Base-by-base conservation (phyloP, 2,113 vertebrate species). In the Elanus axillaris region DNA sequence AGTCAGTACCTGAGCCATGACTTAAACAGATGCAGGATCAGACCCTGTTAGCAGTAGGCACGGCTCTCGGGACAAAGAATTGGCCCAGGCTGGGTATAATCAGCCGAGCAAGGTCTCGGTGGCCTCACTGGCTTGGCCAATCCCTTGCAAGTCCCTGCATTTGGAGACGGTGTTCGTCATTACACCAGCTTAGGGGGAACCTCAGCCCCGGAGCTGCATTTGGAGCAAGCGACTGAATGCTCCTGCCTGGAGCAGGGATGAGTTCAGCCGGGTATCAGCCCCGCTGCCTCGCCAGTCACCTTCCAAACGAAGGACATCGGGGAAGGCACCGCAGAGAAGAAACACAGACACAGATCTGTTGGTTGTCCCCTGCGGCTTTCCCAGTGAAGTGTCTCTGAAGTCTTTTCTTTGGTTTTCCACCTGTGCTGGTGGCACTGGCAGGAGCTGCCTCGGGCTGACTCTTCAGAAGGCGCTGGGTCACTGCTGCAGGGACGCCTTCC, bases 111-210 rank as follows among this genome's bases (percentile, higher is more conserved):
- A 53, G 22, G 59, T 29, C 47, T 76, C 4, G 0, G 25, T 47
- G 45, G 50, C 36, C 31, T 72, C 9, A 0, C 53, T 47, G 47
- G 29, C 66, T n/a, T 52, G 36, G 32, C 55, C 45, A 34, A 1
- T 34, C 25, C 27, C 52, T 53, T 53, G 26, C 52, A 53, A 53
- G 1, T 36, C 66, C 34, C 48, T 78, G 53, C 15, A 0, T 63
- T 31, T 34, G 78, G 69, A 25, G 22, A 7, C 11, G 29, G 29
- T 1, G 1, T 32, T 89, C 0, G 3, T 43, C 4, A 0, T 29
- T 48, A 10, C 43, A 10, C 5, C 25, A 18, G 47, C 58, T 17
- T 8, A 8, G 50, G 29, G 21, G 23, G 71, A 34, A 1, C n/a
- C 53, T 31, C 38, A n/a, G 18, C 32, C 32, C 32, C 0, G 3